These are phyloP conservation scores for Formica exsecta DNA, from an alignment of 1,140 invertebrate species.

Conservation along the genomic window DNA sequence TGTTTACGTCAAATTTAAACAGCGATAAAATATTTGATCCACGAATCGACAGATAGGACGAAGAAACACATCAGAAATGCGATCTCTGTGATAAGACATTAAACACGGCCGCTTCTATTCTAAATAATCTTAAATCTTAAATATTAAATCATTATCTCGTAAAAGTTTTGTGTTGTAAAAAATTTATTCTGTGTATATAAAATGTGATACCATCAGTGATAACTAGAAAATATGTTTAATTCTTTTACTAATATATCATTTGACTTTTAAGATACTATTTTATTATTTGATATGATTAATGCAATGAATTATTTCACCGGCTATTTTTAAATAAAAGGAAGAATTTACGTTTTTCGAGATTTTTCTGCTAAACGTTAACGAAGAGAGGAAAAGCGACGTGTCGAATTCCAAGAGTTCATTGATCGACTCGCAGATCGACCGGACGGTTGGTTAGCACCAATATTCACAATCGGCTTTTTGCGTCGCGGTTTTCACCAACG, in stretches of 20 bases:
- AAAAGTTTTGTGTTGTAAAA: neutral
- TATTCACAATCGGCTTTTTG: conserved; percentile 67
- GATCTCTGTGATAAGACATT: conserved; percentile 19
- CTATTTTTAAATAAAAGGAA: neutral
- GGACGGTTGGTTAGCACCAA: conserved; percentile 45
- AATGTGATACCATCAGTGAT: neutral
- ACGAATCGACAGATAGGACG: neutral
- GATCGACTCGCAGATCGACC: conserved; percentile 65
- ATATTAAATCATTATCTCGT: neutral
- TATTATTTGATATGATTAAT: too few species aligned
- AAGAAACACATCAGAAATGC: conserved; percentile 22
- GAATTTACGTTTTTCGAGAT: neutral
- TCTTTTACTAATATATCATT: too few species aligned
- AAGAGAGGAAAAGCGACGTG: conserved; percentile 41
- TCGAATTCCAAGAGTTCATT: conserved; percentile 59
- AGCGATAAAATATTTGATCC: conserved; percentile 6
- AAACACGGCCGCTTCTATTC: conserved; percentile 9
- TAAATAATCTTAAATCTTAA: neutral
- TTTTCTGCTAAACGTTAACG: neutral
- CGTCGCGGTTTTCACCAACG: conserved; percentile 72
- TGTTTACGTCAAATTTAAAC: conserved; percentile 50
- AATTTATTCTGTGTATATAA: neutral
- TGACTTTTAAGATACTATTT: neutral
- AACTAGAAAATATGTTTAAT: neutral
- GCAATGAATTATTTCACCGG: neutral